phyloP scores from a whole-genome alignment of 1,140 invertebrate species.

The Anadara kagoshimensis region DNA sequence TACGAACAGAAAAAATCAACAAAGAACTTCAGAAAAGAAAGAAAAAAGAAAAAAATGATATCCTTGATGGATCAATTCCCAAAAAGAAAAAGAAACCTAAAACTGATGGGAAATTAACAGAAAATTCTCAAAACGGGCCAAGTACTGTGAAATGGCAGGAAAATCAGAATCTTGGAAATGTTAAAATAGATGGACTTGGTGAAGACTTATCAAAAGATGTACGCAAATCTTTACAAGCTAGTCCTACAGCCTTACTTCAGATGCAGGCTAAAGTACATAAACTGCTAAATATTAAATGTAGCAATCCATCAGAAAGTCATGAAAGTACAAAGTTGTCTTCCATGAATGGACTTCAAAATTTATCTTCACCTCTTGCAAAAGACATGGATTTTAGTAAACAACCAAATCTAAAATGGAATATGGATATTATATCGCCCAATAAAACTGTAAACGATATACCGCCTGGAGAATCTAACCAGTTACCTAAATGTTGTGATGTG shows the following conservation, averaged over 20 bases:
- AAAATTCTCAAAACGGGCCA: too few species aligned
- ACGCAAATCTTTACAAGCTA: constrained; percentile 3
- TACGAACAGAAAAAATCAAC: too few species aligned
- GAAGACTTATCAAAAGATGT: constrained; percentile 7
- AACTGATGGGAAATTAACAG: too few species aligned
- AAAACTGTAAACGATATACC: not conserved
- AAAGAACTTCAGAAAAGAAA: too few species aligned
- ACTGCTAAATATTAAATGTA: constrained; percentile 7
- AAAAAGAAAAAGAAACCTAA: too few species aligned
- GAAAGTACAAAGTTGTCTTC: constrained; percentile 12
- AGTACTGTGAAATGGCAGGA: too few species aligned
- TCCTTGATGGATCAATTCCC: too few species aligned
- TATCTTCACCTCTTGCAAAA: not conserved
- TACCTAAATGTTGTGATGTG: constrained; percentile 31
- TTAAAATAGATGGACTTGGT: not conserved
- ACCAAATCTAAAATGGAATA: not conserved
- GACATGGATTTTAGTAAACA: not conserved
- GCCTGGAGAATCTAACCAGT: not conserved
- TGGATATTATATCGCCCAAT: not conserved
- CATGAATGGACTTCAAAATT: too few species aligned
- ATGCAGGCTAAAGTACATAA: constrained; percentile 24
- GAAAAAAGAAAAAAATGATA: too few species aligned
- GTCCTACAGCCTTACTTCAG: constrained; percentile 12
- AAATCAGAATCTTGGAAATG: too few species aligned
- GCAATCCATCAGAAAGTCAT: constrained; percentile 2